Conservation (phyloP, 2,888 invertebrate genomes). For the Lysandra bellargus region DNA sequence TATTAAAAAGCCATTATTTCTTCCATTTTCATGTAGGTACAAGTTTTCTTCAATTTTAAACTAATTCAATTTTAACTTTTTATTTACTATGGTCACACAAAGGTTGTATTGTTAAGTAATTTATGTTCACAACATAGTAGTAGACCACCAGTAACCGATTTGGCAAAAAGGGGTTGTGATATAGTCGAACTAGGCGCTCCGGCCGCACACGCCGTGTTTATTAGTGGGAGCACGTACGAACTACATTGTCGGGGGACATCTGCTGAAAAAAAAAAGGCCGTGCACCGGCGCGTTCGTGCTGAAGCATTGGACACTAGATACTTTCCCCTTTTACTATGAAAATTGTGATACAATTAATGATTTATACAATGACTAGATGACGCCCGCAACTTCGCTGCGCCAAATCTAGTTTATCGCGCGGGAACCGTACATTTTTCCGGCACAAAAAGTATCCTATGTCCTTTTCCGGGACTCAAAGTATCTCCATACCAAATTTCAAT, state of each 20-base stretch:
- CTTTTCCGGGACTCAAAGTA: too few species aligned
- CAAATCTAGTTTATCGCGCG: too few species aligned
- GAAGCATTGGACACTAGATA: not conserved
- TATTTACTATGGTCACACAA: not conserved
- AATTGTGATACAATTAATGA: too few species aligned
- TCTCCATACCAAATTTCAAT: too few species aligned
- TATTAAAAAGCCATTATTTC: not conserved
- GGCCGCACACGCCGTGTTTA: conserved; percentile 77
- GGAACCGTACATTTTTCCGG: too few species aligned
- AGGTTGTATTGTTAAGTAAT: not conserved
- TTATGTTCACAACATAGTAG: conserved; percentile 4
- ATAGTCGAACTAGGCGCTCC: conserved; percentile 72
- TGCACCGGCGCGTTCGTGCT: not conserved
- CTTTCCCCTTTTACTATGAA: too few species aligned
- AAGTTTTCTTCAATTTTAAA: too few species aligned
- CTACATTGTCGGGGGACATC: conserved; percentile 78
- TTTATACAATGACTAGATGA: too few species aligned
- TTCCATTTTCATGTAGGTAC: too few species aligned
- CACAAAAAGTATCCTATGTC: too few species aligned
- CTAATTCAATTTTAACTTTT: too few species aligned
- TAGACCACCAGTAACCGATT: conserved; percentile 51
- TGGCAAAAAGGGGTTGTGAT: conserved; percentile 55
- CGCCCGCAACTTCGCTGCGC: too few species aligned
- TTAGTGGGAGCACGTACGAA: conserved; percentile 71
- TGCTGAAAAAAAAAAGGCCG: conserved; percentile 46